Conservation (phyloP, 2,888 invertebrate genomes). For the Netelia melanura region DNA sequence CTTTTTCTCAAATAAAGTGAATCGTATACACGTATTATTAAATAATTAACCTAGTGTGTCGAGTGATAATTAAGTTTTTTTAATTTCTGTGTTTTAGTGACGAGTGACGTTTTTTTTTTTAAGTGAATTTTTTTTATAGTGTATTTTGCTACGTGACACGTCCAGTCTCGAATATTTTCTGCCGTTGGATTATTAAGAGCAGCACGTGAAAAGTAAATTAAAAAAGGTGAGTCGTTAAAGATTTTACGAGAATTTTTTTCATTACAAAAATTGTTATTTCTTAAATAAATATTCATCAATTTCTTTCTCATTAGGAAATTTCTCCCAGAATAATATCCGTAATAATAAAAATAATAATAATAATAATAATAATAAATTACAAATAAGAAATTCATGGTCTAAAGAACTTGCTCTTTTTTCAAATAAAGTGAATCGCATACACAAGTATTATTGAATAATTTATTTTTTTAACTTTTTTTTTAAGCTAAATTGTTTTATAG, state of each 20-base stretch:
- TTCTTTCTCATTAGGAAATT: too few relatives aligned
- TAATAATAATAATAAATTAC: neutral
- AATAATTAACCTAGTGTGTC: neutral
- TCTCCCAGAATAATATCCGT: too few relatives aligned
- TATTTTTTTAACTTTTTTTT: neutral
- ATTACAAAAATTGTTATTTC: too few relatives aligned
- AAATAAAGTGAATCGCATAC: neutral
- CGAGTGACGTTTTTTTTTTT: neutral
- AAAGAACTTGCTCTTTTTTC: neutral
- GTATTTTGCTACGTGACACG: conserved; percentile 3
- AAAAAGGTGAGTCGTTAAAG: conserved; percentile 38
- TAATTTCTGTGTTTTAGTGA: neutral
- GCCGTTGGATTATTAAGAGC: conserved; percentile 9
- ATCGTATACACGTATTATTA: neutral
- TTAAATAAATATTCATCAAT: too few relatives aligned
- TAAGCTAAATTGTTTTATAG: neutral
- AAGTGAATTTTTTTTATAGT: neutral
- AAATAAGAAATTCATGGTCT: conserved; percentile 1
- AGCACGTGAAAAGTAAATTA: neutral
- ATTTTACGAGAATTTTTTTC: neutral
- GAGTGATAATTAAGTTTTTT: neutral
- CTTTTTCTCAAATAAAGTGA: neutral
- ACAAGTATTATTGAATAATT: neutral
- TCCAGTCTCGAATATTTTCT: conserved; percentile 8
- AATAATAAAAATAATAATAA: neutral